Evolutionary conservation across 1,140 invertebrate species (phyloP), one percentile per base, ranked within the genome.

Genomic region (Tetragnatha versicolor): DNA sequence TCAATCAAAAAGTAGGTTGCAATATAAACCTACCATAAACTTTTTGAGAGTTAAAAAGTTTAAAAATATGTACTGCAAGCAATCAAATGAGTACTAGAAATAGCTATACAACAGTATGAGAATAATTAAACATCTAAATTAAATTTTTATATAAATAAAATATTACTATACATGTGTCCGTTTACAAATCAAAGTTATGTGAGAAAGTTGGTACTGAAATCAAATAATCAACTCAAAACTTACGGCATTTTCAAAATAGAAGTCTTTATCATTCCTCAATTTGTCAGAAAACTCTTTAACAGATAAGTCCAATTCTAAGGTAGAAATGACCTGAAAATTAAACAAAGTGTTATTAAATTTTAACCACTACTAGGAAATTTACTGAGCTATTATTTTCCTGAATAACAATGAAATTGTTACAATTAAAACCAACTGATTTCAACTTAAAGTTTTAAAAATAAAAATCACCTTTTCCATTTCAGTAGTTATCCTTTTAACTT

Each of bases 401-500:
- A 2, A 0, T 22, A n/a, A 51, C 10, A 22, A 53, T 53, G 5
- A 12, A 53, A 83, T 80, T 37, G 83, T 73, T 81, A 83, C 61
- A 17, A n/a, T 53, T 55, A 60, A 25, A 33, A 7, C 9, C 14
- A 12, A 79, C 55, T 42, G 35, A 55, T 55, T 61, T n/a, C n/a
- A n/a, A n/a, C n/a, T n/a, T n/a, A n/a, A n/a, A n/a, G n/a, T n/a
- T n/a, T n/a, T 12, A 29, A 37, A 12, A 27, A 20, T 12, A 14
- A 35, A 37, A 60, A 29, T 33, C 37, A 86, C 83, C 79, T 84
- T 82, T 63, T 83, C 80, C 82, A 88, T 87, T 35, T 86, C 81
- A 7, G 51, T 73, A 35, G 83, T 82, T 20, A 88, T 87, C 25
- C 86, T 80, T 7, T 81, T 70, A 0, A 88, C 85, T 70, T 88